phyloP scores from a whole-genome alignment of 2,888 invertebrate genomes.

The Agrochola macilenta region DNA sequence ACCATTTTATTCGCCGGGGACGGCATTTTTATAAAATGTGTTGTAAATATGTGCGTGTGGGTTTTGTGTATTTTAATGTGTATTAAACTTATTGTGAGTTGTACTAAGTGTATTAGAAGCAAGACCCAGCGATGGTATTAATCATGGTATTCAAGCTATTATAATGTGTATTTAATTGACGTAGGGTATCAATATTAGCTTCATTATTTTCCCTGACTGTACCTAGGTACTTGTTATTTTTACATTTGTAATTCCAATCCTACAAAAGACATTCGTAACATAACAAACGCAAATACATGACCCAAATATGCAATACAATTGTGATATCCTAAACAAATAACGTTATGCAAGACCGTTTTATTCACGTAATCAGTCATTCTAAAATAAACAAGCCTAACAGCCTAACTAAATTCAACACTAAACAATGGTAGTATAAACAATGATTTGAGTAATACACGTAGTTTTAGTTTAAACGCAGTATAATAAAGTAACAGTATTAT shows the following conservation, averaged over 20 bases:
- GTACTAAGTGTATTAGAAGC: not conserved
- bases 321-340: conserved; percentile 48
- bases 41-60: too few relatives aligned
- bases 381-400: conserved; percentile 34
- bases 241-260: not conserved
- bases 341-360: conserved; percentile 46
- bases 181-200: too few relatives aligned
- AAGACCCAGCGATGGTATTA: not conserved
- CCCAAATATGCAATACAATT: conserved; percentile 38
- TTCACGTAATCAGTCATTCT: conserved; percentile 56
- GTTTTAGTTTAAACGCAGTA: conserved; percentile 24
- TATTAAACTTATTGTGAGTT: not conserved
- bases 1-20: too few relatives aligned
- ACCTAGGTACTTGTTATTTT: not conserved
- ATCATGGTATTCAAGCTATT: not conserved
- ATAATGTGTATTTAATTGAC: not conserved
- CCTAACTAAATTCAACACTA: conserved; percentile 31
- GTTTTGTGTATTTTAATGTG: not conserved
- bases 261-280: conserved; percentile 9
- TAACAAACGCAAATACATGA: conserved; percentile 24
- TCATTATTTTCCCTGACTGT: not conserved
- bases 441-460: conserved; percentile 25
- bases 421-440: conserved; percentile 53
- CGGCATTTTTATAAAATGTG: too few relatives aligned
- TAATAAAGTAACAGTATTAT: too few relatives aligned